Base-by-base conservation (phyloP, 2,888 invertebrate species). In the Allolobophora icterica region DNA sequence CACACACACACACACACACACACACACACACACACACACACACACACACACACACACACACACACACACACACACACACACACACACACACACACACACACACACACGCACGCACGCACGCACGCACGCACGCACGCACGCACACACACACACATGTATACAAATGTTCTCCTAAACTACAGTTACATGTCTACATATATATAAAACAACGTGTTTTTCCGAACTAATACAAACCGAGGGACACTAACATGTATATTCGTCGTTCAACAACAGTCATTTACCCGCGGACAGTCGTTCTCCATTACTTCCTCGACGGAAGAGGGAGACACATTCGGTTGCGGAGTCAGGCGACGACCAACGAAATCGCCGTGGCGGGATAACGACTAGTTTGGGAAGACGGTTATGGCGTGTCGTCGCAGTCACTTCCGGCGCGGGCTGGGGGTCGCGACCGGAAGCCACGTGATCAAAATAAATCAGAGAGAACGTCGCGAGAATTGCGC, bases 391-490 rank as follows among this genome's bases (percentile, higher is more conserved):
- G 71, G 11, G 71, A 71, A 71, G 71, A 30, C 71, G 71, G 71
- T 71, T 71, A 71, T 71, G 30, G 71, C 71, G 71, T 71, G 71
- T 71, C n/a, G 52, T 52, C 52, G 52, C 71, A n/a, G n/a, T n/a
- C 71, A 71, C 71, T 71, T 71, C 71, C 71, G n/a, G 1, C 3
- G 71, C 71, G 30, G n/a, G 71, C 1, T 71, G 6, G 13, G n/a
- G 71, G 30, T 71, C 71, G 13, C 30, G n/a, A 71, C 71, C 30
- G 71, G 71, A 71, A n/a, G 71, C n/a, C 71, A 71, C 71, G 71
- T 71, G 71, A 71, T 71, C 71, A 71, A 71, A 71, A 71, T 71
- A 71, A 71, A 71, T n/a, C 30, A n/a, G 71, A n/a, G 71, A 8
- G n/a, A 71, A 30, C 11, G 71, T 71, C 71, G 71, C 8, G 8